These are phyloP conservation scores for Archips xylosteana DNA, from an alignment of 2,888 invertebrate genomes.

Conservation along the genomic window DNA sequence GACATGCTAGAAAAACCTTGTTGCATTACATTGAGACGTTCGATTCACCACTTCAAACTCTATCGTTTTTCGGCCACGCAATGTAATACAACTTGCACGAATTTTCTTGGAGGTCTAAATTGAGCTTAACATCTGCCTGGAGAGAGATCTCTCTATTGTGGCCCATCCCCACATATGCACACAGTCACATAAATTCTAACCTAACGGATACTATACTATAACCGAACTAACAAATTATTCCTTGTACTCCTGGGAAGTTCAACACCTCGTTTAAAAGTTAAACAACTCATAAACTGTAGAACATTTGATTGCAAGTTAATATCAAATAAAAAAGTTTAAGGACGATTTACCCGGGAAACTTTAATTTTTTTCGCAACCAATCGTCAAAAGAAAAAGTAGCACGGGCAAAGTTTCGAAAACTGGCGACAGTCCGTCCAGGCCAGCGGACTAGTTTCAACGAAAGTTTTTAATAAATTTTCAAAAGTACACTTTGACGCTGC, in stretches of 20 bases:
- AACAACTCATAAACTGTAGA: not conserved
- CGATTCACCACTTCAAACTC: too few species aligned
- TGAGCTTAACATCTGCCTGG: too few species aligned
- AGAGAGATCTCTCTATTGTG: too few species aligned
- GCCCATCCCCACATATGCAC: too few species aligned
- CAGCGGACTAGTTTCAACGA: conserved; percentile 44
- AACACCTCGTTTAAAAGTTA: not conserved
- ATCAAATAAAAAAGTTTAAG: conserved; percentile 1
- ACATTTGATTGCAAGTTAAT: conserved; percentile 3
- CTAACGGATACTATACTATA: too few species aligned
- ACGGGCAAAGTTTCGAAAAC: conserved; percentile 44
- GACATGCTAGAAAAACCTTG: too few species aligned
- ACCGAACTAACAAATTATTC: too few species aligned
- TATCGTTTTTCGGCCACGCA: too few species aligned
- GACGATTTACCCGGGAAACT: conserved; percentile 21
- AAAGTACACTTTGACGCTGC: conserved; percentile 34
- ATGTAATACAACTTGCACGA: too few species aligned
- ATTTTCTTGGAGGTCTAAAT: too few species aligned
- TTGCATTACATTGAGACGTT: too few species aligned
- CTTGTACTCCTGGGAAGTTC: not conserved
- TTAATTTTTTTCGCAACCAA: conserved; percentile 36
- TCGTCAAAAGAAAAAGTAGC: conserved; percentile 44
- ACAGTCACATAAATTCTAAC: too few species aligned
- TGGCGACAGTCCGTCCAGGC: conserved; percentile 45
- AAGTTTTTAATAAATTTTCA: conserved; percentile 53